Base-by-base conservation (phyloP, 2,888 invertebrate genomes). In the Zygaena filipendulae region DNA sequence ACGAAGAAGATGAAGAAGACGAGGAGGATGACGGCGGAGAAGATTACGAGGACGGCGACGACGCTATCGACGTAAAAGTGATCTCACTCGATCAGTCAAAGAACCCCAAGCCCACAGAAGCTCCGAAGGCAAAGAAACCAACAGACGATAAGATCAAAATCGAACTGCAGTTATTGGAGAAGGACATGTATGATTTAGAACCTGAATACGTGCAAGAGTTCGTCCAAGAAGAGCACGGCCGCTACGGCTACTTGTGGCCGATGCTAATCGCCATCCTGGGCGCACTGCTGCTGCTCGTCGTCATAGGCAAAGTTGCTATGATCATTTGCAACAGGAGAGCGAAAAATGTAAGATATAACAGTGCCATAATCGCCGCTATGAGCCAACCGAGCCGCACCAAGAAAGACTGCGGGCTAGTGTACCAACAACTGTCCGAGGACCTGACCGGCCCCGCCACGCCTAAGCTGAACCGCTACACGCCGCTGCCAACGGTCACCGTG, bases 391-490 rank as follows among this genome's bases (percentile, higher is more conserved):
- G 67, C 10, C 77, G 79, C 36, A 75, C 82, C 21, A 87, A 86
- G 74, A 87, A 86, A 50, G 87, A 88, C 58, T 87, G 87, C 45
- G 87, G 87, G 3, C 81, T 90, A 34, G 88, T 91, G 11, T 91
- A 91, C 66, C 88, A 88, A 52, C 90, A 89, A 41, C 70, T 91
- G 29, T 88, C 90, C 7, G 91, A 91, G 59, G 91, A 91, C 43
- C 83, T 90, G 41, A 81, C 83, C 7, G 86, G 86, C 25, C 85
- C 87, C 3, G 74, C 84, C 51, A 85, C 87, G 48, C 88, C 90
- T 25, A 89, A 85, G 58, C 72, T 86, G 36, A 86, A 81, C 66
- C 84, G 85, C 59, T 86, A 85, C 60, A 67, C 81, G 45, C 84
- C 84, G 13, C 72, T 85, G 36, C 82, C 81, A 35, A 71, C 52